Evolutionary conservation across 1,140 invertebrate genomes (phyloP).

Genomic region (Drosophila pseudoobscura): DNA sequence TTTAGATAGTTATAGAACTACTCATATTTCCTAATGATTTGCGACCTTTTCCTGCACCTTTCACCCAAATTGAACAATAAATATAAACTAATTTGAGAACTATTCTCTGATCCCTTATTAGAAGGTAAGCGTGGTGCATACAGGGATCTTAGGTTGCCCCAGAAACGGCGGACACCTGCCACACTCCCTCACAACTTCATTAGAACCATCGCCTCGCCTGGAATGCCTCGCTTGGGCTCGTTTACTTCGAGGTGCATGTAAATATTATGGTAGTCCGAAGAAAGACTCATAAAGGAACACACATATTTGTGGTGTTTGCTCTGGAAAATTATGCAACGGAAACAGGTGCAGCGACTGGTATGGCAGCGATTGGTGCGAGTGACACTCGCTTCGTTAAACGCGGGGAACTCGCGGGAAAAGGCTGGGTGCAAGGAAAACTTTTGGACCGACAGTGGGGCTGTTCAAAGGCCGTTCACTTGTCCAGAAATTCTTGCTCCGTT

Average conservation of each 20-base stretch:
- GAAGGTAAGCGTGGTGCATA: slow-evolving; percentile 3
- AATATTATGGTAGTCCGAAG: slow-evolving; percentile 54
- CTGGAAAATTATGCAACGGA: slow-evolving; percentile 64
- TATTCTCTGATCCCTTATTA: slow-evolving; percentile 45
- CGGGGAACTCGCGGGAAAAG: slow-evolving; percentile 38
- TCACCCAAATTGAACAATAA: slow-evolving; percentile 1
- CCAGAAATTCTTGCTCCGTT: slow-evolving; percentile 48
- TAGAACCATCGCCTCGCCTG: slow-evolving; percentile 63
- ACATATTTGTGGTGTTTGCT: slow-evolving; percentile 12
- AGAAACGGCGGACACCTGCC: slow-evolving; percentile 59
- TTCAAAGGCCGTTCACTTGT: slow-evolving; percentile 33
- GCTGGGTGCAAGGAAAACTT: slow-evolving; percentile 30
- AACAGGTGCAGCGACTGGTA: slow-evolving; percentile 56
- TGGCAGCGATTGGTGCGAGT: slow-evolving; percentile 18
- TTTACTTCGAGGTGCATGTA: slow-evolving; percentile 29
- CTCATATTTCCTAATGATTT: not conserved
- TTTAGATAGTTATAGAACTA: not conserved
- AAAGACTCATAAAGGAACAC: slow-evolving; percentile 21
- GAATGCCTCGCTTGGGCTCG: slow-evolving; percentile 6
- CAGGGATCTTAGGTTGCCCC: slow-evolving; percentile 21
- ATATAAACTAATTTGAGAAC: slow-evolving; percentile 8
- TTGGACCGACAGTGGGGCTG: not conserved
- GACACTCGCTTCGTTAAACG: slow-evolving; percentile 51
- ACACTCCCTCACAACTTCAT: slow-evolving; percentile 65
- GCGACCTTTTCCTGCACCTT: not conserved